Percentiles rank a stretch among this genome's conserved stretches.
These are phyloP conservation scores for Megastigmus dorsalis DNA, from an alignment of 2,888 invertebrate species.

Conservation along the genomic window DNA sequence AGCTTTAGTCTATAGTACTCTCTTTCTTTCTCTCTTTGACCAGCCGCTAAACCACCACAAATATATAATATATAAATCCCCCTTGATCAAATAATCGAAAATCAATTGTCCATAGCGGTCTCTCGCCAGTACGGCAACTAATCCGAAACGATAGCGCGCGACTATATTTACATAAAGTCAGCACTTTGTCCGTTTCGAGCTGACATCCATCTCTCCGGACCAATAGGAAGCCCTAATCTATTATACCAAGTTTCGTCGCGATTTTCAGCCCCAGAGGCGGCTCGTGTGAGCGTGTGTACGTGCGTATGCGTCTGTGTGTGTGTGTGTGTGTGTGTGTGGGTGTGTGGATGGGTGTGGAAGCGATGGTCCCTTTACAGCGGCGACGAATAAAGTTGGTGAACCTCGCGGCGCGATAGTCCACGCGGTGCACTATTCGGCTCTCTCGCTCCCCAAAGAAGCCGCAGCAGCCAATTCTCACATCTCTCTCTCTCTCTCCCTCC, in stretches of 20 bases:
- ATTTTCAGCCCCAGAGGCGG: neutral
- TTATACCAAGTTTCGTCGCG: slow-evolving; percentile 15
- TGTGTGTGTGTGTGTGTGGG: neutral
- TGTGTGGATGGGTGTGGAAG: no score
- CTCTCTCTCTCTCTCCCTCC: no score
- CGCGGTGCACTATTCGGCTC: slow-evolving; percentile 22
- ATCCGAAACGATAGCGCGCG: no score
- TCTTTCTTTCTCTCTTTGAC: no score
- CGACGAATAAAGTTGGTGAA: slow-evolving; percentile 40
- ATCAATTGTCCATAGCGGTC: no score
- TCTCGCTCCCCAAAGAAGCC: slow-evolving; percentile 36
- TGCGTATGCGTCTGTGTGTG: neutral
- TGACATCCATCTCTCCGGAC: slow-evolving; percentile 4
- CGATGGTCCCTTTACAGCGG: neutral
- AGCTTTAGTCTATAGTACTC: no score
- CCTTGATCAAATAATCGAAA: no score
- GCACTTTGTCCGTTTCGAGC: neutral
- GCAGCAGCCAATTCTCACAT: slow-evolving; percentile 39
- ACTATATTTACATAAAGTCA: slow-evolving; percentile 42
- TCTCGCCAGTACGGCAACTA: no score
- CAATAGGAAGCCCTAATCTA: slow-evolving; percentile 35
- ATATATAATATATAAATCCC: no score
- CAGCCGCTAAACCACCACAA: no score
- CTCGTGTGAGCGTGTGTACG: neutral
- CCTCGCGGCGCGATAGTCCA: neutral